These are phyloP conservation scores for Pyrrhia umbra DNA, from an alignment of 2,888 invertebrate species.

Conservation along the genomic window DNA sequence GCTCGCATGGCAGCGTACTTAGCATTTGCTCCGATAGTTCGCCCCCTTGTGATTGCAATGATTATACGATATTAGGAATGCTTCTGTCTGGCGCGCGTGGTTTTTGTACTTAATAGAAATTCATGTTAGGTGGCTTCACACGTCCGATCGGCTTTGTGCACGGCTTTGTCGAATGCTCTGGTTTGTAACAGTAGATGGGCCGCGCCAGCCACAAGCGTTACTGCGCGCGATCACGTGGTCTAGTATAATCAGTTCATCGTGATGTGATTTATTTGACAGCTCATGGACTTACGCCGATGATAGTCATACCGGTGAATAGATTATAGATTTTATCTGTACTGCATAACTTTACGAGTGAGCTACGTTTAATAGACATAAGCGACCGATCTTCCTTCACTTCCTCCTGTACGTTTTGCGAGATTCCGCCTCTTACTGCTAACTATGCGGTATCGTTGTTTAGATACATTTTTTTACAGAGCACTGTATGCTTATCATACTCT, in stretches of 20 bases:
- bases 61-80: constrained; percentile 30
- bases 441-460: constrained; percentile 34
- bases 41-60: constrained; percentile 28
- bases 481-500: constrained; percentile 43
- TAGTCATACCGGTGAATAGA: constrained; percentile 62
- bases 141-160: constrained; percentile 66
- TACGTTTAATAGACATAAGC: constrained; percentile 79
- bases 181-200: constrained; percentile 46
- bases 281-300: constrained; percentile 55
- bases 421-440: constrained; percentile 55
- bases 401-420: constrained; percentile 44
- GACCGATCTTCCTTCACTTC: constrained; percentile 71
- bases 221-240: constrained; percentile 22
- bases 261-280: constrained; percentile 54
- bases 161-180: constrained; percentile 58
- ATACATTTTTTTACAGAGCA: constrained; percentile 31
- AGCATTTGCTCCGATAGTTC: constrained; percentile 53
- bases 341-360: constrained; percentile 76
- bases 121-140: constrained; percentile 66
- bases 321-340: constrained; percentile 64
- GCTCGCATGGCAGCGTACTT: constrained; percentile 18
- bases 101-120: constrained; percentile 66
- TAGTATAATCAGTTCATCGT: constrained; percentile 46
- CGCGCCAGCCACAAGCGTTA: constrained; percentile 47
- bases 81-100: constrained; percentile 50